Base-by-base conservation (phyloP, 64 coral and sea anemone genomes). In the Montipora efflorescens region DNA sequence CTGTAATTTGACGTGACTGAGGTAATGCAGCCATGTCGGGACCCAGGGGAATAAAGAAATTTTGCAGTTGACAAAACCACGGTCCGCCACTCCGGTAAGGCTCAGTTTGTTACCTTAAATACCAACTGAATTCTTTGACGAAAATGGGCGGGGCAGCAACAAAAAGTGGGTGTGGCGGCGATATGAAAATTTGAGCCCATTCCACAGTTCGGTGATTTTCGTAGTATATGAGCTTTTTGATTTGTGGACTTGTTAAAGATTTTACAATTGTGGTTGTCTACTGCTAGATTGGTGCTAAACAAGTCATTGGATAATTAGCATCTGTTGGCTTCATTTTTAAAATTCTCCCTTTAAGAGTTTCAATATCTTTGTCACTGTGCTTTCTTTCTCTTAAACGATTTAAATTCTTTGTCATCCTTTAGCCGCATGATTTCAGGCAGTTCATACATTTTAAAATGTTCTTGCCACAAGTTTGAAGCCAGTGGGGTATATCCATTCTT, bases 321-420 rank as follows among this genome's bases (percentile, higher is more conserved):
- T 89, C 58, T 7, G 36, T 16, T 16, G 48, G 28, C 9, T 84
- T 90, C 68, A 8, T 5, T 67, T 81, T 67, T 12, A 69, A 47
- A 49, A 61, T 1, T 73, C 79, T 91, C 82, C 0, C 2, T 74
- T 81, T 88, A 18, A 88, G 43, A 0, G 74, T 45, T 20, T 23
- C n/a, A 16, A 88, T 74, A 51, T 91, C 90, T 74, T 83, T 18
- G 55, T 74, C 5, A 25, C 61, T 53, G 12, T 91, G 79, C 13
- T 91, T 90, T 20, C 87, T 21, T 46, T 90, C 87, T 78, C 87
- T 79, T 49, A 81, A 14, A 18, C 76, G 36, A 48, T 81, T 80
- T 49, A 90, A 70, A 28, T 28, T 81, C 3, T 80, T 73, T 90
- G 43, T 90, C 89, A 80, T 90, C 88, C 58, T 90, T 90, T 90